Percentiles rank a stretch among this genome's conserved stretches.
Conservation (phyloP, 2,113 vertebrate species). For the Dissostichus mawsoni region DNA sequence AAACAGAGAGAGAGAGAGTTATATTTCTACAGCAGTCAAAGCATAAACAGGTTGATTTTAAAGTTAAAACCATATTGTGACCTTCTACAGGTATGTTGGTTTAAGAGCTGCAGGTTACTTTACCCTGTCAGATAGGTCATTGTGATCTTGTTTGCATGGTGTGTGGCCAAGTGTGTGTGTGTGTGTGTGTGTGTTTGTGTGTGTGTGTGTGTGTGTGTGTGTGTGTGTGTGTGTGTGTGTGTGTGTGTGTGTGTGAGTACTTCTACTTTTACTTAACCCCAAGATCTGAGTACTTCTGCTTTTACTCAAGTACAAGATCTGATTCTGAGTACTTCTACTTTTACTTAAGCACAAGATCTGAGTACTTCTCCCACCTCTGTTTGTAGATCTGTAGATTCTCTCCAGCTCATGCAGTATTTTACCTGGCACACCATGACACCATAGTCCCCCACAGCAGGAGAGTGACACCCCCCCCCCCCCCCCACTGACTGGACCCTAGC, state of each 20-base stretch:
- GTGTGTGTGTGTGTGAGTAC: neutral
- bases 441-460: slow-evolving; percentile 50
- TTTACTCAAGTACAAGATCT: too few species aligned
- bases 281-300: too few species aligned
- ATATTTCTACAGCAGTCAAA: neutral
- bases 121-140: slow-evolving; percentile 37
- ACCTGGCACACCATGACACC: slow-evolving; percentile 78
- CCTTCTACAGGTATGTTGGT: slow-evolving; percentile 45
- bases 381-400: neutral
- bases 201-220: too few species aligned
- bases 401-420: neutral
- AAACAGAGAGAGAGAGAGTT: slow-evolving; percentile 10
- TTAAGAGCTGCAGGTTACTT: slow-evolving; percentile 48
- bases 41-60: neutral
- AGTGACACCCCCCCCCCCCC: slow-evolving; percentile 51
- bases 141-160: slow-evolving; percentile 39
- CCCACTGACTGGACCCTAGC: slow-evolving; percentile 73
- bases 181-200: too few species aligned
- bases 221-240: too few species aligned
- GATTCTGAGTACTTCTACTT: too few species aligned
- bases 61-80: neutral
- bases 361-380: too few species aligned
- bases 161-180: neutral
- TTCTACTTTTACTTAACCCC: too few species aligned
- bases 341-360: too few species aligned